phyloP scores from a whole-genome alignment of 2,113 vertebrate species.

The Enhydra lutris region DNA sequence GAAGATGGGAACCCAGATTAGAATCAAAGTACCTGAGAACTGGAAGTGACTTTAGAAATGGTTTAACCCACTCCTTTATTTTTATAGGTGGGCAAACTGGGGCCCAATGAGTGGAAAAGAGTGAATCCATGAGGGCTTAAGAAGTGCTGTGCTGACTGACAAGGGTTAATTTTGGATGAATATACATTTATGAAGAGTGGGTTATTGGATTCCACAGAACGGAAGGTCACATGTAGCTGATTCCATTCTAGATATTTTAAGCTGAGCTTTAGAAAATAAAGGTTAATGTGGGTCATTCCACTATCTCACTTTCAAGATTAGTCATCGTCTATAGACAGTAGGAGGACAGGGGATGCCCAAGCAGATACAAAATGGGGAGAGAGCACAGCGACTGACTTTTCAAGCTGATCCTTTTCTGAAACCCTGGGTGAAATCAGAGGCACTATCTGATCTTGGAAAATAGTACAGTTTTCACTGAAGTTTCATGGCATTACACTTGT shows the following conservation, averaged over 20 bases:
- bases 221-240: not conserved
- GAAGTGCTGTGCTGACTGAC: not conserved
- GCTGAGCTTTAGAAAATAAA: not conserved
- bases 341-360: not conserved
- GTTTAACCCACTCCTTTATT: not conserved
- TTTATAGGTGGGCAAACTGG: not conserved
- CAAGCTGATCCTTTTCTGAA: not conserved
- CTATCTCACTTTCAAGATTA: conserved; percentile 35
- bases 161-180: not conserved
- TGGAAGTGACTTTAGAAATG: not conserved
- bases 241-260: not conserved
- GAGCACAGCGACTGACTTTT: not conserved
- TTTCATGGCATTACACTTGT: not conserved
- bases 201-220: not conserved
- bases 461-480: not conserved
- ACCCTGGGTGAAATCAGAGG: not conserved
- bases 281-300: not conserved
- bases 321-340: not conserved
- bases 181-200: not conserved
- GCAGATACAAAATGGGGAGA: not conserved
- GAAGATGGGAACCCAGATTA: not conserved
- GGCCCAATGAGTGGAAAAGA: not conserved
- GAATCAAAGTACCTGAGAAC: not conserved
- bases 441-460: not conserved
- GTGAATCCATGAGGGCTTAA: not conserved